Evolutionary conservation across 2,113 vertebrate genomes (phyloP).

Genomic region (Nipponia nippon): DNA sequence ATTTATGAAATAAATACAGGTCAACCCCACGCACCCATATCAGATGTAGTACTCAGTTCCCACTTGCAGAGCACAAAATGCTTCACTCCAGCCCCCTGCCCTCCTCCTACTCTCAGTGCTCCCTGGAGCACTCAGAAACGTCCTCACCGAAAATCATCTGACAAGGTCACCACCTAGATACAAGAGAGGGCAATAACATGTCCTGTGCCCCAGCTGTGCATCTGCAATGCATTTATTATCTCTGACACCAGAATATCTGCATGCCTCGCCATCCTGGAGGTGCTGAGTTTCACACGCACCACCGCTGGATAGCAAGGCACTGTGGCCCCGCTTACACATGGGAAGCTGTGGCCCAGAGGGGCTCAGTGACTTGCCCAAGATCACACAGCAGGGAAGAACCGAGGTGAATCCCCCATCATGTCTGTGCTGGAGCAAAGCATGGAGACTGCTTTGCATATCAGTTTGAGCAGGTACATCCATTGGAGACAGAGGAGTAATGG

Average conservation of each 20-base stretch:
- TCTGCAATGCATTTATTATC: background rate
- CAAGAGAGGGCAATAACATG: background rate
- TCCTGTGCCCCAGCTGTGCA: accelerated
- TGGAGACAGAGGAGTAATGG: background rate
- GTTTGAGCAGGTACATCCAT: background rate
- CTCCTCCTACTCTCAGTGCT: background rate
- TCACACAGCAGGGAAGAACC: accelerated
- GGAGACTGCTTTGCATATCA: background rate
- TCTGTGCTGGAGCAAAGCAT: background rate
- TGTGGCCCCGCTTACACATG: accelerated
- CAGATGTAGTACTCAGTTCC: background rate
- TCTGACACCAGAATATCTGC: background rate
- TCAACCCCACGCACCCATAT: background rate
- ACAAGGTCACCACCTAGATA: background rate
- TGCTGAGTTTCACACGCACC: accelerated
- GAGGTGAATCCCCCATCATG: background rate
- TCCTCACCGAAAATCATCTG: background rate
- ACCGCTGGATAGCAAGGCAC: background rate
- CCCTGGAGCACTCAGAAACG: accelerated
- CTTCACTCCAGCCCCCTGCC: background rate
- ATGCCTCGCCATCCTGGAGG: background rate
- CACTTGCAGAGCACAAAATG: background rate
- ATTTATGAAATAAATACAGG: background rate
- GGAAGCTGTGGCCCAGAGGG: background rate
- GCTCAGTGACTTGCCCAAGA: background rate